A percentile compares a stretch with the other conserved stretches of the same genome.
phyloP scores from a whole-genome alignment of 2,113 vertebrate species.

The Lepisosteus osseus region DNA sequence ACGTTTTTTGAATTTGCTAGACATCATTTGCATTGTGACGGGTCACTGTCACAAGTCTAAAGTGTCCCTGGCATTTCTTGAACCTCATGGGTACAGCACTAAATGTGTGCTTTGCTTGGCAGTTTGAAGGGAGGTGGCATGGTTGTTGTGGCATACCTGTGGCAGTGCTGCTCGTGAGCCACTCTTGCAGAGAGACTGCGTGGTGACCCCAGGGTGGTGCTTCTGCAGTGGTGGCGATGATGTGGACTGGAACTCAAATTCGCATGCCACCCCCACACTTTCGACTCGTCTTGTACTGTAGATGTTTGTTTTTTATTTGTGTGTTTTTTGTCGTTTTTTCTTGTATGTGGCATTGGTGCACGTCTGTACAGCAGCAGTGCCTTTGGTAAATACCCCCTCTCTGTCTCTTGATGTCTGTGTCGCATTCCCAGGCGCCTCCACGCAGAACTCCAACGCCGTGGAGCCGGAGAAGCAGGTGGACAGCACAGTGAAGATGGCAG shows the following conservation, averaged over 20 bases:
- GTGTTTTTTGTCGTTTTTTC: slow-evolving; percentile 16
- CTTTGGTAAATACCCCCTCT: slow-evolving; percentile 29
- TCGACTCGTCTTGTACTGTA: background rate
- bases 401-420: slow-evolving; percentile 38
- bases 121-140: too few species aligned
- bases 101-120: too few species aligned
- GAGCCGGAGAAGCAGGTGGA: slow-evolving; percentile 96
- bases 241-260: too few species aligned
- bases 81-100: too few species aligned
- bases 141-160: slow-evolving; percentile 3
- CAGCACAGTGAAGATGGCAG: slow-evolving; percentile 91
- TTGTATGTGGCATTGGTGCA: slow-evolving; percentile 6
- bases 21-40: too few species aligned
- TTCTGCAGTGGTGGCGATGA: too few species aligned
- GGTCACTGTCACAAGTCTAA: too few species aligned
- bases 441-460: slow-evolving; percentile 90
- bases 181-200: too few species aligned
- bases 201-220: too few species aligned
- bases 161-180: too few species aligned
- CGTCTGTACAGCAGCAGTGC: slow-evolving; percentile 20
- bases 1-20: too few species aligned
- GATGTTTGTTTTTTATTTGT: slow-evolving; percentile 3
- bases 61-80: too few species aligned
- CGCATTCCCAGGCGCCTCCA: slow-evolving; percentile 79
- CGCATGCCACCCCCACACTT: background rate